These are phyloP conservation scores for Cactoblastis cactorum DNA, from an alignment of 2,888 invertebrate genomes.

Conservation along the genomic window DNA sequence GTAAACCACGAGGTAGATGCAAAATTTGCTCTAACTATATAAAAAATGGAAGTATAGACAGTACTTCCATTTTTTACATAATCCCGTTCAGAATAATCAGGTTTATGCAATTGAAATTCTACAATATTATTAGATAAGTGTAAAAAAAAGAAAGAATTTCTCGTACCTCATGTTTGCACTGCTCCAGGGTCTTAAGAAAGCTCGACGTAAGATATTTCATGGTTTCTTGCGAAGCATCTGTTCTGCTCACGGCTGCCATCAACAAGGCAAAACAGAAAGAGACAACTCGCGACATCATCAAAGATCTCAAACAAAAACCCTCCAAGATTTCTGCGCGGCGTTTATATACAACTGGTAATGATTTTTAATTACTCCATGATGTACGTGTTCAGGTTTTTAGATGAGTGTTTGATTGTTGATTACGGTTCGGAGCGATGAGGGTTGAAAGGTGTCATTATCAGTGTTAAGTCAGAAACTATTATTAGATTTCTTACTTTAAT, in stretches of 20 bases:
- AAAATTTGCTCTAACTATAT: too few relatives aligned
- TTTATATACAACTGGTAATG: not conserved
- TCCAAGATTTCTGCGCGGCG: not conserved
- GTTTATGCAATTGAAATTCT: not conserved
- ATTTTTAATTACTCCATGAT: slow-evolving; percentile 4
- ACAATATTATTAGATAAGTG: not conserved
- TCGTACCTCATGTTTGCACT: slow-evolving; percentile 51
- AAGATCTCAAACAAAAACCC: not conserved
- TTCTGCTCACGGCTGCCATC: slow-evolving; percentile 24
- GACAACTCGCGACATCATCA: slow-evolving; percentile 1
- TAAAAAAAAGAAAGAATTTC: not conserved
- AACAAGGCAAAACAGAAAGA: slow-evolving; percentile 20
- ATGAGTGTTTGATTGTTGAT: not conserved
- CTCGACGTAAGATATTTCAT: slow-evolving; percentile 46
- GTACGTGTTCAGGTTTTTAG: not conserved
- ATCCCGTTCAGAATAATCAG: not conserved
- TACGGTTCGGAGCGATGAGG: not conserved
- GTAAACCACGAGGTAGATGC: too few relatives aligned
- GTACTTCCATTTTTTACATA: not conserved
- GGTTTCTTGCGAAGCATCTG: slow-evolving; percentile 38
- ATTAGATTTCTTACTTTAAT: too few relatives aligned
- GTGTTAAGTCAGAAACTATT: not conserved
- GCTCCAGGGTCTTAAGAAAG: slow-evolving; percentile 50
- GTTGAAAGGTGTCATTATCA: not conserved
- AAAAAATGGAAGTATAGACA: too few relatives aligned